Conservation (phyloP, 2,888 invertebrate genomes). For the Microctonus hyperodae region DNA sequence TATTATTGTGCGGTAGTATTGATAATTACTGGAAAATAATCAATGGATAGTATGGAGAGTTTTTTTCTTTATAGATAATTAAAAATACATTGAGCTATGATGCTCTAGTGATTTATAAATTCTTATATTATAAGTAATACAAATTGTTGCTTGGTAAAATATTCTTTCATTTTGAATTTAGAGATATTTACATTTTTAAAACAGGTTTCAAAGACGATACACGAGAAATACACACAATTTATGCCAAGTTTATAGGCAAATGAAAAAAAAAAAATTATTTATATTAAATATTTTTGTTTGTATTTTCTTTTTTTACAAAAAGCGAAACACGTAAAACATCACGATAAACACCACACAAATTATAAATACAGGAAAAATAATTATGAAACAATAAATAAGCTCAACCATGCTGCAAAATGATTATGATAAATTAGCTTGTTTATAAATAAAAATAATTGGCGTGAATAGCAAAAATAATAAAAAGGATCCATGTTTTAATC, state of each 20-base stretch:
- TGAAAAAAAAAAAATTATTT: background rate
- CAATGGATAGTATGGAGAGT: too few relatives aligned
- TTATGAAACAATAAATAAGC: slow-evolving; percentile 56
- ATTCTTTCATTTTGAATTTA: too few relatives aligned
- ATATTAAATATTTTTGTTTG: background rate
- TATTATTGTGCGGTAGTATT: background rate
- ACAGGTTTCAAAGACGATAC: slow-evolving; percentile 28
- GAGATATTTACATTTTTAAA: slow-evolving; percentile 11
- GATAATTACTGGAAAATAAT: background rate
- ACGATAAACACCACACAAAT: slow-evolving; percentile 62
- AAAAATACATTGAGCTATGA: background rate
- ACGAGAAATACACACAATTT: slow-evolving; percentile 21
- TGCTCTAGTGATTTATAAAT: too few relatives aligned
- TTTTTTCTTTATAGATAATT: too few relatives aligned
- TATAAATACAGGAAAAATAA: slow-evolving; percentile 56
- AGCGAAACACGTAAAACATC: slow-evolving; percentile 70
- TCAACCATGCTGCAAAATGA: slow-evolving; percentile 61
- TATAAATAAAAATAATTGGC: slow-evolving; percentile 30
- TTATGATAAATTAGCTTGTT: slow-evolving; percentile 36
- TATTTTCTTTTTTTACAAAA: slow-evolving; percentile 39
- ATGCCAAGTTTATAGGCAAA: background rate
- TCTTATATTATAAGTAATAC: background rate
- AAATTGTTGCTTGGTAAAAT: background rate
- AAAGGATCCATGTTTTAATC: background rate
- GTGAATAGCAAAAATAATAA: slow-evolving; percentile 3